phyloP scores from a whole-genome alignment of 2,113 vertebrate genomes.

The Myanophis thanlyinensis region DNA sequence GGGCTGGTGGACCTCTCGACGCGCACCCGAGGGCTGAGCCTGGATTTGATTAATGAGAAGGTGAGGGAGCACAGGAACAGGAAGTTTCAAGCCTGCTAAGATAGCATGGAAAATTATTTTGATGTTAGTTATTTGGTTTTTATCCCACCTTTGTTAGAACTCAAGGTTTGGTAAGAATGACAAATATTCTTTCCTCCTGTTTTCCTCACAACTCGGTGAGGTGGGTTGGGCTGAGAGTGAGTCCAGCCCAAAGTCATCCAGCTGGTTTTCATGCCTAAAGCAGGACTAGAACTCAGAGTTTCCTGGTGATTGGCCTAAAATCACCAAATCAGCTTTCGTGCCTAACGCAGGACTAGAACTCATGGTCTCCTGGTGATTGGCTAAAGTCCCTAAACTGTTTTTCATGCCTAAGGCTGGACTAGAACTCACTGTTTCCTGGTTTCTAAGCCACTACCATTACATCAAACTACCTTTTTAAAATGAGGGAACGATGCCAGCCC shows the following conservation, averaged over 20 bases:
- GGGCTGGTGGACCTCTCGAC: slow-evolving; percentile 77
- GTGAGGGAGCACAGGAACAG: slow-evolving; percentile 48
- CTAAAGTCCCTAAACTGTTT: too few species aligned
- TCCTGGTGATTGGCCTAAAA: neutral
- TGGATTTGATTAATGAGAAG: slow-evolving; percentile 89
- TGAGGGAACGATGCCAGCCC: fast-evolving
- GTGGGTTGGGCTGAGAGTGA: neutral
- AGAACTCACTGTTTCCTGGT: neutral
- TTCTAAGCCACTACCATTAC: too few species aligned
- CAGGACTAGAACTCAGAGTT: neutral
- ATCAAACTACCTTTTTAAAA: neutral
- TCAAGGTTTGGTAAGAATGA: neutral
- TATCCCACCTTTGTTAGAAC: neutral
- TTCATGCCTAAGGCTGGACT: neutral
- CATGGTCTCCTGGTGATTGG: neutral
- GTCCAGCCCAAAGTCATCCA: neutral
- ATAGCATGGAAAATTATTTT: neutral
- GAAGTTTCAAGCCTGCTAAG: fast-evolving
- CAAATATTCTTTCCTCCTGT: neutral
- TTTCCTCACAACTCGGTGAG: neutral
- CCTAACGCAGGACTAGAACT: neutral
- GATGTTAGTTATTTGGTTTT: neutral
- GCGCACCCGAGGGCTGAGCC: slow-evolving; percentile 69
- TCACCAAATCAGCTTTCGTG: neutral
- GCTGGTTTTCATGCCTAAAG: neutral